Conservation (phyloP, 2,888 invertebrate genomes). For the Doris montereyensis region DNA sequence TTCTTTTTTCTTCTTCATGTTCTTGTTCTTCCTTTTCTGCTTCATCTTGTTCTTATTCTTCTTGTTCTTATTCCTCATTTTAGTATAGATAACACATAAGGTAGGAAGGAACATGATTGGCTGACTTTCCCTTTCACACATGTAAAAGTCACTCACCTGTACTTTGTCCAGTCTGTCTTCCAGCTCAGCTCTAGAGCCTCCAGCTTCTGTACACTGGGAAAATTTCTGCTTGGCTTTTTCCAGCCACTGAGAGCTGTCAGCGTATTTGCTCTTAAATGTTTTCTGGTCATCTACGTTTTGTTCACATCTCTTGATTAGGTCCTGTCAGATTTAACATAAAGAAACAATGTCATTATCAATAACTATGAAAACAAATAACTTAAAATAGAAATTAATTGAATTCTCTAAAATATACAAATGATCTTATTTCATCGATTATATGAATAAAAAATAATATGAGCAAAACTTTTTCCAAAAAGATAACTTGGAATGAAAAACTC, state of each 20-base stretch:
- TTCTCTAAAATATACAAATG: not conserved
- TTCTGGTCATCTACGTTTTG: constrained; percentile 94
- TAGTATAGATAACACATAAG: not conserved
- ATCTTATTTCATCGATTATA: not conserved
- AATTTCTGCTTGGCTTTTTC: constrained; percentile 90
- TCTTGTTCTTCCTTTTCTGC: not conserved
- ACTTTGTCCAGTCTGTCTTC: constrained; percentile 82
- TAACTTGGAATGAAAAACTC: constrained; percentile 4
- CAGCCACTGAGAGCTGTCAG: constrained; percentile 95
- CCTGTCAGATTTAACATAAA: no score
- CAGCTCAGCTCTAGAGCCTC: constrained; percentile 86
- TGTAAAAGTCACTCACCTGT: constrained; percentile 53
- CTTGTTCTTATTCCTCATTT: no score
- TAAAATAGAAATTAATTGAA: not conserved
- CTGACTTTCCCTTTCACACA: not conserved
- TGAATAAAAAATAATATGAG: not conserved
- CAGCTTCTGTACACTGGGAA: constrained; percentile 81
- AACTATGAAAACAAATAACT: not conserved
- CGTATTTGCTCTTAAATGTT: constrained; percentile 90
- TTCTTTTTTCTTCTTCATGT: no score
- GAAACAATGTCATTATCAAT: no score
- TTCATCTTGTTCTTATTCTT: no score
- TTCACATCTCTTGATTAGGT: constrained; percentile 90
- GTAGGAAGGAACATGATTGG: not conserved
- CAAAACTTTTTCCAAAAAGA: not conserved